Percentiles rank a stretch among this genome's conserved stretches.
phyloP scores from a whole-genome alignment of 2,797 vertebrate genomes.

The Todus mexicanus region DNA sequence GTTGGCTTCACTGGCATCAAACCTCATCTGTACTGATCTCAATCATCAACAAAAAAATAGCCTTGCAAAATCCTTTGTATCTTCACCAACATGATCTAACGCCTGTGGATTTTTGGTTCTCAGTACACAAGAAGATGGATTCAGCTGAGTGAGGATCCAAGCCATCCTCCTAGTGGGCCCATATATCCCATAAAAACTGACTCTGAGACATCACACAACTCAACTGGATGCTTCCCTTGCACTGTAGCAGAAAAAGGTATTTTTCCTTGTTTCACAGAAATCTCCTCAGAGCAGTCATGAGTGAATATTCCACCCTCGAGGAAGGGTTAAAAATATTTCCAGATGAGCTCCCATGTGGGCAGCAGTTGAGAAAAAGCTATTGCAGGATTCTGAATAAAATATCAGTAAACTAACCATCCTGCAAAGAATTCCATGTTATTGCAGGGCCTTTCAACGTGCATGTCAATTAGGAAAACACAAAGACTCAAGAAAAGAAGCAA shows the following conservation, averaged over 20 bases:
- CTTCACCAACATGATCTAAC: background rate
- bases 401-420: background rate
- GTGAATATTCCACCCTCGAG: background rate
- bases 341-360: background rate
- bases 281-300: background rate
- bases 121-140: background rate
- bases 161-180: background rate
- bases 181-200: background rate
- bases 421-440: background rate
- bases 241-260: background rate
- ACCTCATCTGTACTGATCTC: background rate
- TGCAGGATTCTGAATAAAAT: background rate
- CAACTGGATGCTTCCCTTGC: background rate
- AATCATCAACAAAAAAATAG: background rate
- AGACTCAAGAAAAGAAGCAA: conserved; percentile 4
- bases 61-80: background rate
- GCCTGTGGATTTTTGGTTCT: background rate
- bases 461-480: background rate
- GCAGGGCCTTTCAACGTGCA: background rate
- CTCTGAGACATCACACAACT: background rate
- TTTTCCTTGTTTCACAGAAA: background rate
- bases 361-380: background rate
- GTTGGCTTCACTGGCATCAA: background rate
- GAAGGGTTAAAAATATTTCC: background rate
- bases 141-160: background rate